Conservation (phyloP, 2,888 invertebrate species). For the Uropetala carovei region DNA sequence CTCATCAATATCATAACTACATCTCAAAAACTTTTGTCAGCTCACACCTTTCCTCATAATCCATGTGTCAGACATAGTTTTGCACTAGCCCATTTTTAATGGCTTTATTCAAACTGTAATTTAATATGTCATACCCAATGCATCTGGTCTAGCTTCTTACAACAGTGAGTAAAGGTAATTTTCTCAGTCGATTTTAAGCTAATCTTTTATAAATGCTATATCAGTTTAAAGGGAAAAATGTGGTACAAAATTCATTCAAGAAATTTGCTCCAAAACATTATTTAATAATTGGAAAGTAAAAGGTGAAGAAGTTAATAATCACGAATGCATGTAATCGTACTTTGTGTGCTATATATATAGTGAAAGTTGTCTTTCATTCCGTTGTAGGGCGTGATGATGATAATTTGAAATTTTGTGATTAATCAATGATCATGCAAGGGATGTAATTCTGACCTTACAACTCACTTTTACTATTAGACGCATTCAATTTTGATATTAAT, state of each 20-base stretch:
- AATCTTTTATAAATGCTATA: background rate
- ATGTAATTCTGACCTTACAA: conserved; percentile 59
- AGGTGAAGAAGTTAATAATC: background rate
- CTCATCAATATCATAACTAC: too few relatives aligned
- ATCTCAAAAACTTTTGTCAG: too few relatives aligned
- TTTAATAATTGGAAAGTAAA: background rate
- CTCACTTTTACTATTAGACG: too few relatives aligned
- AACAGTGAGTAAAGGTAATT: background rate
- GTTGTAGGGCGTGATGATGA: conserved; percentile 15
- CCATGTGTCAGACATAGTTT: too few relatives aligned
- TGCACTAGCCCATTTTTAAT: too few relatives aligned
- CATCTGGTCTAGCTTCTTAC: background rate
- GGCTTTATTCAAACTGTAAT: background rate
- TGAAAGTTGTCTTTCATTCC: fast-evolving
- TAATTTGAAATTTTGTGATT: background rate
- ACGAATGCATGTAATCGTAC: too few relatives aligned
- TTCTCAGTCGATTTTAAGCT: background rate
- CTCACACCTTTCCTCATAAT: too few relatives aligned
- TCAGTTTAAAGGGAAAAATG: background rate
- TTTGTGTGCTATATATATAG: background rate
- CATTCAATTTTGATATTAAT: too few relatives aligned
- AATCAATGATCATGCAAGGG: conserved; percentile 36
- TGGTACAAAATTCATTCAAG: background rate
- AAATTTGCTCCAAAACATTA: too few relatives aligned
- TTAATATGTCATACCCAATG: background rate